Percentiles rank a stretch among this genome's conserved stretches.
Evolutionary conservation across 2,797 vertebrate species (phyloP).

Genomic region (Thalassophryne amazonica): DNA sequence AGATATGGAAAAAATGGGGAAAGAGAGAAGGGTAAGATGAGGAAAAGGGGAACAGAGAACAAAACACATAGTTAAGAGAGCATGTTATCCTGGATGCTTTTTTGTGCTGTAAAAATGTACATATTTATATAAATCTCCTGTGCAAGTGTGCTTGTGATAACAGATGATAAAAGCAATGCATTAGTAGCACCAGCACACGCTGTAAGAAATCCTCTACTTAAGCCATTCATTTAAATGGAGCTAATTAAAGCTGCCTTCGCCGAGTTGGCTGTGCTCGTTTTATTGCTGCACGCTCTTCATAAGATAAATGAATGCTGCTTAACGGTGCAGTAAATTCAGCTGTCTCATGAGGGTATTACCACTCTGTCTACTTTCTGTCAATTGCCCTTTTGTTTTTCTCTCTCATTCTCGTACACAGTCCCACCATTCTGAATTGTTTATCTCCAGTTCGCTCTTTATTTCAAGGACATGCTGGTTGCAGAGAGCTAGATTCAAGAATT

Average conservation of each 20-base stretch:
- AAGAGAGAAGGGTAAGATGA: no score
- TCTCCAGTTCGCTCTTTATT: constrained; percentile 6
- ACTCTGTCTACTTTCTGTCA: constrained; percentile 21
- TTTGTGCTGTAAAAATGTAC: not conserved
- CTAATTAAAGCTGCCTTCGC: constrained; percentile 49
- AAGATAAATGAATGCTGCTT: constrained; percentile 61
- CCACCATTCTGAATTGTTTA: constrained; percentile 17
- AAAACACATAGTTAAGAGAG: no score
- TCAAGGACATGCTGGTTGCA: not conserved
- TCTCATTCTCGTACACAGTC: not conserved
- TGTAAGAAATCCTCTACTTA: constrained; percentile 39
- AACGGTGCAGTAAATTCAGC: constrained; percentile 63
- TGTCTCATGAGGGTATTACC: constrained; percentile 51
- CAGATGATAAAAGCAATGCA: constrained; percentile 19
- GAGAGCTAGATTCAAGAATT: constrained; percentile 7
- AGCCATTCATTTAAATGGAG: constrained; percentile 54
- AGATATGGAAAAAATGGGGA: no score
- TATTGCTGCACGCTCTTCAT: constrained; percentile 35
- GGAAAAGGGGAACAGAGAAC: no score
- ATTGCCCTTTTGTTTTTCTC: constrained; percentile 2
- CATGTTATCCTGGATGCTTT: no score
- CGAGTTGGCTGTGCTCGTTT: no score
- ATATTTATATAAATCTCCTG: not conserved
- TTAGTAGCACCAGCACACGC: constrained; percentile 24
- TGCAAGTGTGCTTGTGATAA: constrained; percentile 3